These are phyloP conservation scores for Crocodylus rhombifer DNA, from an alignment of 2,797 vertebrate genomes.

Conservation along the genomic window DNA sequence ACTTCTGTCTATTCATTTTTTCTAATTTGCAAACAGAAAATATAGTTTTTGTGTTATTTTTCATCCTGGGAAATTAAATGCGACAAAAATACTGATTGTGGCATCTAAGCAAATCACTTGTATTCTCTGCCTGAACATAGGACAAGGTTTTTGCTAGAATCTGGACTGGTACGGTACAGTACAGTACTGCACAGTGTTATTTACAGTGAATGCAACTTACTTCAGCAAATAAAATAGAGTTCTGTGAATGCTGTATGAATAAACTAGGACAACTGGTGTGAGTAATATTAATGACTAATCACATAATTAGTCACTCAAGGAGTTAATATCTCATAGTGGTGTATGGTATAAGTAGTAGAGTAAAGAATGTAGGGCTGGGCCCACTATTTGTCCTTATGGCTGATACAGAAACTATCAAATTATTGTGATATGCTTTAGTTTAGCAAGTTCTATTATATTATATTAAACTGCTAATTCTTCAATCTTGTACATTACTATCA, in stretches of 20 bases:
- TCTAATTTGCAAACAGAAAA: background rate
- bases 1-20: background rate
- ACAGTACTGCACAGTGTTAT: no score
- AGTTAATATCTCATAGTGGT: background rate
- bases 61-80: background rate
- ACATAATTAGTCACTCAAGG: conserved; percentile 23
- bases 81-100: background rate
- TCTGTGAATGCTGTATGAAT: no score
- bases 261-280: background rate
- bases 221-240: background rate
- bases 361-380: conserved; percentile 14
- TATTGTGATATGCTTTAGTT: background rate
- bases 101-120: background rate
- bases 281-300: background rate
- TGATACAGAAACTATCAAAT: background rate
- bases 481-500: background rate
- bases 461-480: background rate
- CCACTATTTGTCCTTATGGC: background rate
- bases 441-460: background rate
- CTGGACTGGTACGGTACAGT: background rate
- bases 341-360: background rate
- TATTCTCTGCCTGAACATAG: background rate
- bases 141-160: background rate
- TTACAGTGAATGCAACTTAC: background rate
- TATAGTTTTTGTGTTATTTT: background rate